Evolutionary conservation across 2,888 invertebrate species (phyloP).

Genomic region (Entomobrya multifasciata): DNA sequence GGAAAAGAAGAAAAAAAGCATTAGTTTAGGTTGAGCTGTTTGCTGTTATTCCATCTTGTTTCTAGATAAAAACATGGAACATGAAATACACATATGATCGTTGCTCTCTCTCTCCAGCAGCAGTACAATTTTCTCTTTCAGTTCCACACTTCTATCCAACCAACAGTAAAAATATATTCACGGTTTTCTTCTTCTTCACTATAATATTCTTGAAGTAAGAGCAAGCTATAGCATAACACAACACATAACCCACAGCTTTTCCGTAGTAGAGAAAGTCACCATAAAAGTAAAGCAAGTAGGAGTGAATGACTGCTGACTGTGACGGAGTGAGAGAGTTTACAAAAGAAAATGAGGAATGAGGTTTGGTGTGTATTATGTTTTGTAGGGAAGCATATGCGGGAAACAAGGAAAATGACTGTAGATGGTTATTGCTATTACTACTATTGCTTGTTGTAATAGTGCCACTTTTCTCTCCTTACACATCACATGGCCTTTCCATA

Average conservation of each 20-base stretch:
- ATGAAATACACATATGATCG: slow-evolving; percentile 44
- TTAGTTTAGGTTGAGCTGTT: slow-evolving; percentile 57
- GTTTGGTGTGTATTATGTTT: slow-evolving; percentile 2
- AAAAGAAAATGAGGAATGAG: slow-evolving; percentile 39
- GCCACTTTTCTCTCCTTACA: too few relatives aligned
- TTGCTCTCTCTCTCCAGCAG: slow-evolving; percentile 12
- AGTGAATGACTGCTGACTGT: slow-evolving; percentile 24
- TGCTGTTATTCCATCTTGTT: slow-evolving; percentile 49
- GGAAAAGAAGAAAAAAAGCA: slow-evolving; percentile 24
- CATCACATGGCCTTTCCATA: background rate
- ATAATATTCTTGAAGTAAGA: background rate
- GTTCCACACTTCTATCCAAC: background rate
- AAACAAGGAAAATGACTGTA: slow-evolving; percentile 58
- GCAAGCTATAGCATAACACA: slow-evolving; percentile 41
- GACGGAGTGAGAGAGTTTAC: slow-evolving; percentile 28
- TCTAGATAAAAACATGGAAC: slow-evolving; percentile 22
- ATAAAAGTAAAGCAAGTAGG: background rate
- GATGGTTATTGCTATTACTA: slow-evolving; percentile 19
- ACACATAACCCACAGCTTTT: background rate
- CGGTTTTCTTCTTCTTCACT: background rate
- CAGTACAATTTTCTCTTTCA: slow-evolving; percentile 27
- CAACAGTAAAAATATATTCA: background rate
- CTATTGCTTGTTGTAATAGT: background rate
- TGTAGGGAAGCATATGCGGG: slow-evolving; percentile 57
- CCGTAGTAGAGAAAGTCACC: too few relatives aligned